phyloP scores from a whole-genome alignment of 2,888 invertebrate species.

The Oscheius sp. region DNA sequence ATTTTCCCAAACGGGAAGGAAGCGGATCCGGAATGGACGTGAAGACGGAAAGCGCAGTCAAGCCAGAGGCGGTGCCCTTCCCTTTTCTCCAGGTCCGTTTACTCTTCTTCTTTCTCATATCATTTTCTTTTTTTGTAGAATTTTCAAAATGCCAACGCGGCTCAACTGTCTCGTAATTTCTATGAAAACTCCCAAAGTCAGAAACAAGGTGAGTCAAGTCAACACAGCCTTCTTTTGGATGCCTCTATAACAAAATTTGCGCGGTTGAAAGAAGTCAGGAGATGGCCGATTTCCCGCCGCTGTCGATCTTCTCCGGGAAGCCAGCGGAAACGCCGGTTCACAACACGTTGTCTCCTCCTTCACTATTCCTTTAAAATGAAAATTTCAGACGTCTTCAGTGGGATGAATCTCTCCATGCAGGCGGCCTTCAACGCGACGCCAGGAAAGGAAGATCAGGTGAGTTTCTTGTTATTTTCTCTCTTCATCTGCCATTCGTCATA shows the following conservation, averaged over 20 bases:
- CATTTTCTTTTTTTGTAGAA: background rate
- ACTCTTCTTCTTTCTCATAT: background rate
- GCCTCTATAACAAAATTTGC: constrained; percentile 22
- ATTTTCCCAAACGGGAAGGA: constrained; percentile 37
- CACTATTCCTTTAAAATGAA: background rate
- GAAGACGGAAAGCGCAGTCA: constrained; percentile 35
- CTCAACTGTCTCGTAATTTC: constrained; percentile 42
- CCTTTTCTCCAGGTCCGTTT: constrained; percentile 33
- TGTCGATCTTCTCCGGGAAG: constrained; percentile 13
- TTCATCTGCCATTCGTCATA: too few species aligned
- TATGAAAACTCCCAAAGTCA: constrained; percentile 36
- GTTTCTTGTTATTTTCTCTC: too few species aligned
- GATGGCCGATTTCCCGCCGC: constrained; percentile 26
- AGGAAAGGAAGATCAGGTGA: constrained; percentile 25
- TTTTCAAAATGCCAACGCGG: constrained; percentile 47
- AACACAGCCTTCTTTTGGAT: constrained; percentile 14
- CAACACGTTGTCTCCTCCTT: background rate
- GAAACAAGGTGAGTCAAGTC: constrained; percentile 12
- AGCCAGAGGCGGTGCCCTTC: constrained; percentile 30
- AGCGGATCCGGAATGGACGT: constrained; percentile 37
- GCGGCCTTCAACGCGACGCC: constrained; percentile 20
- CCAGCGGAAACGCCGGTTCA: constrained; percentile 18
- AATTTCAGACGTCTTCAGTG: constrained; percentile 33
- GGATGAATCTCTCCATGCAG: constrained; percentile 38
- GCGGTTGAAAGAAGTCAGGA: constrained; percentile 28